Evolutionary conservation across 2,113 vertebrate genomes (phyloP).

Genomic region (Dasyprocta punctata): DNA sequence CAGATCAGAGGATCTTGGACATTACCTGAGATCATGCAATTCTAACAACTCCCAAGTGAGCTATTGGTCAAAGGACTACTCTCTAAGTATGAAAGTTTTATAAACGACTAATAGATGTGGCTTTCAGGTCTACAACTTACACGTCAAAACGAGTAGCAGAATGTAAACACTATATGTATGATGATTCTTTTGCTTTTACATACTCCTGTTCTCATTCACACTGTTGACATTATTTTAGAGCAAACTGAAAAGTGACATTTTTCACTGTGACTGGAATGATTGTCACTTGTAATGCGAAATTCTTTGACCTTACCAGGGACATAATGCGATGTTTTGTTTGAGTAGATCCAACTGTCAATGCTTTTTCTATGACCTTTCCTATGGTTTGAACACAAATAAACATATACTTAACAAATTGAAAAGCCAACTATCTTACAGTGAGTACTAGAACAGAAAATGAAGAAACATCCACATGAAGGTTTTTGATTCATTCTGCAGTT

Average conservation of each 20-base stretch:
- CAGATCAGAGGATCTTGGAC: background rate
- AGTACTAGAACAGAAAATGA: background rate
- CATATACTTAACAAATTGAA: constrained; percentile 59
- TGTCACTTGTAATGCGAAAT: constrained; percentile 61
- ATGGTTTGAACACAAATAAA: constrained; percentile 69
- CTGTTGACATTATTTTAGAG: constrained; percentile 64
- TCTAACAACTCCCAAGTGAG: background rate
- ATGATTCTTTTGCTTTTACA: background rate
- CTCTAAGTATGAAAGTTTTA: background rate
- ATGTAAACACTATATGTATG: background rate
- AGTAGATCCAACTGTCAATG: constrained; percentile 67
- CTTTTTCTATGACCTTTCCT: constrained; percentile 69
- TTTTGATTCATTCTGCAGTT: background rate
- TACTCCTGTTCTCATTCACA: background rate
- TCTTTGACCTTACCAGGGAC: constrained; percentile 56
- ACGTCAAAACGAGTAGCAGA: background rate
- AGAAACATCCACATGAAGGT: background rate
- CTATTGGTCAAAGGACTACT: background rate
- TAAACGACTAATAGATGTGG: background rate
- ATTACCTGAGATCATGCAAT: background rate
- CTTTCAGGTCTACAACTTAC: background rate
- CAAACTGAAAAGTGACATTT: constrained; percentile 72
- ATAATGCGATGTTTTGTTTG: constrained; percentile 62
- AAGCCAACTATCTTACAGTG: constrained; percentile 43
- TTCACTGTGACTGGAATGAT: constrained; percentile 58